Base-by-base conservation (phyloP, 1,140 invertebrate genomes). In the Yoshiicerus persimilis region DNA sequence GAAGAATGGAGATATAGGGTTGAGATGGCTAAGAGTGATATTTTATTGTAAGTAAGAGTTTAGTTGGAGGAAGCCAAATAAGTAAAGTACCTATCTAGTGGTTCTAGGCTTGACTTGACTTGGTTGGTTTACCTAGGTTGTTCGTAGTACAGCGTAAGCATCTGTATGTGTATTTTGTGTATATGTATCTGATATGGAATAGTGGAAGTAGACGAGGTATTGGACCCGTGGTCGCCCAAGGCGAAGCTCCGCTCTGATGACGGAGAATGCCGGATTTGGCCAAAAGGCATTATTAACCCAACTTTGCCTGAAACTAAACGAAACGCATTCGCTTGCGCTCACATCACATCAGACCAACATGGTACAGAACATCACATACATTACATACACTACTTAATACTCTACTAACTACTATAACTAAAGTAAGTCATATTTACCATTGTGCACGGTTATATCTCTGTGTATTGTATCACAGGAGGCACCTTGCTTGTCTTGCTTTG, bases 261-360 rank as follows among this genome's bases (percentile, higher is more conserved):
- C 86, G 89, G 88, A 90, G 89, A 91, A 91, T 90, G 88, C 89
- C 87, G 89, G 89, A 90, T 80, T 80, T 90, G 34, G 84, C 90
- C 87, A 85, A 80, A 27, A 87, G 90, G 89, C 90, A 89, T 91
- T 91, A 91, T 91, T 91, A 91, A 90, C 89, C 89, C 86, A 90
- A 90, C 56, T 88, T 89, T 88, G 90, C 90, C 89, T 89, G 77
- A 56, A 89, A 87, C 88, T 30, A 87, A 90, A 91, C 87, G 89
- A 90, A 89, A 90, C 66, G 87, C 88, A 88, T 89, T 89, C 84
- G 86, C 87, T 70, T 86, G 84, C 85, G 87, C 30, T 87, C 77
- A 87, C 87, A 36, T 56, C 77, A 80, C 75, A 80, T 80, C 75
- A 80, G 75, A 80, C 32, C 39, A 85, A 62, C 23, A 41, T 56